Evolutionary conservation across 2,888 invertebrate species (phyloP).

Genomic region (Dryomyza anilis): DNA sequence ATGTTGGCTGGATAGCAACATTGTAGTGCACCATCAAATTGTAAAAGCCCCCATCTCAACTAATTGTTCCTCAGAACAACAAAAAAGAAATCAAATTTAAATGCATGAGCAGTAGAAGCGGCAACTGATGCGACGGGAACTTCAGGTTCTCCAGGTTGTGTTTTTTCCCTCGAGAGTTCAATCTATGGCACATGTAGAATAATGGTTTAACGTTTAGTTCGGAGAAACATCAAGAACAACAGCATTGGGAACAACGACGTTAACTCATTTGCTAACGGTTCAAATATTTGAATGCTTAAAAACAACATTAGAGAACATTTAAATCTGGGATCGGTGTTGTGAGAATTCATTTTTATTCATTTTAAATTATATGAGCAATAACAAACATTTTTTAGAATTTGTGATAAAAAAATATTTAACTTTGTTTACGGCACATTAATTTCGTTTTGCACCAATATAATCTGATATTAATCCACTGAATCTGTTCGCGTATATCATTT

Average conservation of each 20-base stretch:
- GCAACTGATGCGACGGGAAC: background rate
- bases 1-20: slow-evolving; percentile 4
- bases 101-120: background rate
- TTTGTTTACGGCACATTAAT: too few relatives aligned
- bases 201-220: background rate
- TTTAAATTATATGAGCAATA: too few relatives aligned
- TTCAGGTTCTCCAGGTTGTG: background rate
- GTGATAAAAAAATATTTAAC: too few relatives aligned
- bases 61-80: slow-evolving; percentile 5
- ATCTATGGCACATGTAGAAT: background rate
- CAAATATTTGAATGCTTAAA: background rate
- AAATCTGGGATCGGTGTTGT: background rate
- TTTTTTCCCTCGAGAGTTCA: background rate
- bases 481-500: too few relatives aligned
- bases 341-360: too few relatives aligned
- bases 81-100: slow-evolving; percentile 22
- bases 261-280: background rate
- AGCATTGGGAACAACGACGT: background rate
- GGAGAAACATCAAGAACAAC: background rate
- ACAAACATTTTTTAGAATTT: too few relatives aligned
- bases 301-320: background rate
- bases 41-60: background rate
- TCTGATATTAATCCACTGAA: too few relatives aligned
- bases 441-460: too few relatives aligned
- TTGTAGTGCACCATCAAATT: slow-evolving; percentile 2